Percentiles rank a stretch among this genome's conserved stretches.
These are phyloP conservation scores for Petrosia ficiformis DNA, from an alignment of 37 sponge, comb jelly and placozoan genomes.

Conservation along the genomic window DNA sequence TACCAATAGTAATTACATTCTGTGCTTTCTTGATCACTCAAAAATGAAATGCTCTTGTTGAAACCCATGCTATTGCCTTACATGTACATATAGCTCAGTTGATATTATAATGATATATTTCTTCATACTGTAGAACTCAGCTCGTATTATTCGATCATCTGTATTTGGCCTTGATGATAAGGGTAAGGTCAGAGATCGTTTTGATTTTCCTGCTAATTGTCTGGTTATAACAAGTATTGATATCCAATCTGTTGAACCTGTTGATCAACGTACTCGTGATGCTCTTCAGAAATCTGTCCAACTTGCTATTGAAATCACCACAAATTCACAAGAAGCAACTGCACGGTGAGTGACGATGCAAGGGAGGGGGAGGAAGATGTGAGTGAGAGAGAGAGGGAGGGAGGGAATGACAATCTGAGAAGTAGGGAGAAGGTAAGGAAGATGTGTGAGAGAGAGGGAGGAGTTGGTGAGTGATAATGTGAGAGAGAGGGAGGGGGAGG, in stretches of 20 bases:
- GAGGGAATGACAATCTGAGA: no score
- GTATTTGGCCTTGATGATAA: slow-evolving; percentile 97
- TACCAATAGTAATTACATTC: no score
- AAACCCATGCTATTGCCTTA: no score
- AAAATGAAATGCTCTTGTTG: no score
- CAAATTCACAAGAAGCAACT: slow-evolving; percentile 98
- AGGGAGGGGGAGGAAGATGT: neutral
- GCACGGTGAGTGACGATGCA: slow-evolving; percentile 90
- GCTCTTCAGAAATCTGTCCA: slow-evolving; percentile 99
- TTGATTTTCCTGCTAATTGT: slow-evolving; percentile 92
- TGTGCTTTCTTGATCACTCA: no score
- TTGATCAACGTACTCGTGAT: slow-evolving; percentile 98
- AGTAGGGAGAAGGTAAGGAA: no score
- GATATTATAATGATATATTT: no score
- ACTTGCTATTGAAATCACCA: slow-evolving; percentile 98
- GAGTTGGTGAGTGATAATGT: no score
- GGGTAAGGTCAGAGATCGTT: slow-evolving; percentile 85
- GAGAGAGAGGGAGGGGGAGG: no score
- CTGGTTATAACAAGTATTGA: slow-evolving; percentile 97
- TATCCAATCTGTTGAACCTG: slow-evolving; percentile 99
- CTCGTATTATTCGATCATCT: slow-evolving; percentile 96
- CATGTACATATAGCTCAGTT: no score
- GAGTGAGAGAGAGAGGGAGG: no score
- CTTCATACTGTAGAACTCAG: slow-evolving; percentile 78
- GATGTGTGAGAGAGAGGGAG: no score